Base-by-base conservation (phyloP, 2,797 vertebrate species). In the Sternarchorhynchus goeldii region DNA sequence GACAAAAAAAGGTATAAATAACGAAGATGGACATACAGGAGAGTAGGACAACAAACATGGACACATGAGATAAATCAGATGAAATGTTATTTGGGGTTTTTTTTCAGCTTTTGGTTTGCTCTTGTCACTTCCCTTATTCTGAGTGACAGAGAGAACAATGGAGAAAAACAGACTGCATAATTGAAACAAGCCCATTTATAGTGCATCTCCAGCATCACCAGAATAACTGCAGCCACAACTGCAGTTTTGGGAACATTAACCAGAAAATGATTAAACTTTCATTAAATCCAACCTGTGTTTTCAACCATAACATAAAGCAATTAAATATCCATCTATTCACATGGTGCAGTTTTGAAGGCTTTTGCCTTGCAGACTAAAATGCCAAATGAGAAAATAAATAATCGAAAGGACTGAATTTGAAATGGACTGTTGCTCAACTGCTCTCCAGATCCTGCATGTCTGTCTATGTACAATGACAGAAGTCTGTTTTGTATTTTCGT, bases 161-260 rank as follows among this genome's bases (percentile, higher is more conserved):
- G 21, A 57, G 29, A 67, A 60, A 79, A 82, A 68, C 73, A 65
- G 57, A 32, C 14, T 72, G 57, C 41, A 68, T 63, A 78, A 77
- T 76, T 82, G 50, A 69, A 75, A 73, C 58, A 16, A 80, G 62
- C 53, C 60, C 66, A 78, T 76, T 78, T 72, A n/a, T 69, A 78
- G 36, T 64, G n/a, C 58, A 73, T 78, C 78, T 78, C 55, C 34
- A 55, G 73, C 32, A 39, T 78, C 57, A 29, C 41, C 75, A 78
- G 74, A 82, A 76, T 78, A 73, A 85, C 31, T 60, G 60, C 81
- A 45, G 41, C 76, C 57, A 73, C 56, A 65, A 32, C 50, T 76
- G 41, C 59, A 73, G 57, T 76, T 81, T 79, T 65, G 20, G 56
- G 34, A 12, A 68, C 29, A 70, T 76, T 81, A 55, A 21, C 67